Conservation (phyloP, 1,140 invertebrate genomes). For the Cydia fagiglandana region DNA sequence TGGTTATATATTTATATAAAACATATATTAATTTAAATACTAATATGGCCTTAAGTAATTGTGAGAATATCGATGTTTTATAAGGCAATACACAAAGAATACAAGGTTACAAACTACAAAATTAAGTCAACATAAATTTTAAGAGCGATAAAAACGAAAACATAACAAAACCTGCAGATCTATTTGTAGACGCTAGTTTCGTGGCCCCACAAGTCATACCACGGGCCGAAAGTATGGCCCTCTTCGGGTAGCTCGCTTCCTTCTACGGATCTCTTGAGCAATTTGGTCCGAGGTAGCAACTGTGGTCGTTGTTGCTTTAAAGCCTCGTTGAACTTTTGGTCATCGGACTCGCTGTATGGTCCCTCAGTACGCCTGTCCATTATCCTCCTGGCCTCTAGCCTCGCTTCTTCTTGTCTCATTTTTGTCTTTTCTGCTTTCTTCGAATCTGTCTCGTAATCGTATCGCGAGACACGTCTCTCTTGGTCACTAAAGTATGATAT, state of each 20-base stretch:
- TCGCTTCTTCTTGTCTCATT: slow-evolving; percentile 75
- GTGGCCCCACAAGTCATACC: slow-evolving; percentile 91
- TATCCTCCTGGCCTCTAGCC: slow-evolving; percentile 71
- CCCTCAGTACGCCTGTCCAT: slow-evolving; percentile 76
- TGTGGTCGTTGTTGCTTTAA: slow-evolving; percentile 80
- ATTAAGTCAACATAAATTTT: slow-evolving; percentile 37
- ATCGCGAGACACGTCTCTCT: slow-evolving; percentile 79
- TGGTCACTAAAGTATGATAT: slow-evolving; percentile 76
- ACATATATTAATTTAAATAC: slow-evolving; percentile 23
- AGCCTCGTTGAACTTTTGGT: slow-evolving; percentile 82
- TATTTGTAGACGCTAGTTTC: slow-evolving; percentile 77
- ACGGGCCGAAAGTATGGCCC: slow-evolving; percentile 87
- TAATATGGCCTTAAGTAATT: slow-evolving; percentile 28
- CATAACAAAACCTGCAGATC: slow-evolving; percentile 44
- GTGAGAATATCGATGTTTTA: slow-evolving; percentile 18
- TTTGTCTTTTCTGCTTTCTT: slow-evolving; percentile 80
- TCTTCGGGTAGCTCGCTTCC: slow-evolving; percentile 80
- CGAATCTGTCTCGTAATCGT: slow-evolving; percentile 80
- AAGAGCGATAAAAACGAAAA: slow-evolving; percentile 36
- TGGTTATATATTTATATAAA: slow-evolving; percentile 16
- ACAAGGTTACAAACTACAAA: slow-evolving; percentile 36
- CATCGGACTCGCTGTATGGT: slow-evolving; percentile 81
- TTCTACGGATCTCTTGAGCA: slow-evolving; percentile 78
- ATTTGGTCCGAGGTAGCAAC: slow-evolving; percentile 85
- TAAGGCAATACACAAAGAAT: slow-evolving; percentile 18